Percentiles rank a stretch among this genome's conserved stretches.
These are phyloP conservation scores for Leucopsar rothschildi DNA, from an alignment of 2,113 vertebrate species.

Conservation along the genomic window DNA sequence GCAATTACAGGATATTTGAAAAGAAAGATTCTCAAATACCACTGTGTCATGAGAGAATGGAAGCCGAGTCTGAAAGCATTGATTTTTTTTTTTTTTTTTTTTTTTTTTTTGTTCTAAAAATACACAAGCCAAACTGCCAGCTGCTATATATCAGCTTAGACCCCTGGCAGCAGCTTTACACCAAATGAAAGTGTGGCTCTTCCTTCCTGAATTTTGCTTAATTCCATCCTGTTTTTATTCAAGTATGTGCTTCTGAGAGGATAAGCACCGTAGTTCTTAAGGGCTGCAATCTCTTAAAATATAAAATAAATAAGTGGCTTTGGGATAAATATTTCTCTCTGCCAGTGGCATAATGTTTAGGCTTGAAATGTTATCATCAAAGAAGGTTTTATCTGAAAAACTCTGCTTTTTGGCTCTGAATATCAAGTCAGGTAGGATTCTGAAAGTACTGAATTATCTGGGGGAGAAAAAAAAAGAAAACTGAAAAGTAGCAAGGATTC, in stretches of 20 bases:
- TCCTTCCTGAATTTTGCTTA: neutral
- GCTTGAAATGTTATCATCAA: constrained; percentile 36
- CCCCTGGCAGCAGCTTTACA: neutral
- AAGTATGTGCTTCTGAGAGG: constrained; percentile 15
- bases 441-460: neutral
- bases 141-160: neutral
- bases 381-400: constrained; percentile 38
- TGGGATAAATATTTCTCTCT: constrained; percentile 53
- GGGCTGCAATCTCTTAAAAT: constrained; percentile 30
- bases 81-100: neutral
- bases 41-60: neutral
- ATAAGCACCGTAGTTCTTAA: neutral
- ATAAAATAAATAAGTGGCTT: constrained; percentile 48
- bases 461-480: neutral
- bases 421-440: neutral
- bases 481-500: neutral
- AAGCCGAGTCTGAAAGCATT: neutral
- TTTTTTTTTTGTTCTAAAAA: neutral
- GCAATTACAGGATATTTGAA: neutral
- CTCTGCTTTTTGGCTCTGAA: neutral
- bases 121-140: neutral
- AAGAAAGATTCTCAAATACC: neutral
- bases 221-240: constrained; percentile 40
- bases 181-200: neutral
- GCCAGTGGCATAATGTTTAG: neutral